Evolutionary conservation across 1,140 invertebrate genomes (phyloP), one percentile per base, ranked within the genome.

Genomic region (Diorhabda elongata): DNA sequence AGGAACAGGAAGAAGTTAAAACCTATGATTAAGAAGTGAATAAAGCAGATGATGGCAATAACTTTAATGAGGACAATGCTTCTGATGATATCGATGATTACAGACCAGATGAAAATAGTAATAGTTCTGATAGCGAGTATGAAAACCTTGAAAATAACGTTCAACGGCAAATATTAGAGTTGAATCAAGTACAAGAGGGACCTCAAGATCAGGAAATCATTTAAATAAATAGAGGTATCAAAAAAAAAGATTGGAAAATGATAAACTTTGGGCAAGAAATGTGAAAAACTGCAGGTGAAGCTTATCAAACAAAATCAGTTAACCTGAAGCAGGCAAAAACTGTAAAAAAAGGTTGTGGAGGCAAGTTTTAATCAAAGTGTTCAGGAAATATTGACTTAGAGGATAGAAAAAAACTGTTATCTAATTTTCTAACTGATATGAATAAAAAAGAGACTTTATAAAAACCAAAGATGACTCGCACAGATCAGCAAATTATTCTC

Each of bases 91-190:
- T 26, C 1, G 26, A 26, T 26, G 26, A 26, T 26, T 26, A 26
- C 26, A 26, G 26, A 26, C 26, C 26, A 26, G 26, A 26, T 26
- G 26, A 26, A 26, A 26, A 26, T 26, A 26, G 26, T 26, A 26
- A 26, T 26, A 26, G 26, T 26, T 26, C 26, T 26, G 26, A 26
- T 57, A 11, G 11, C 9, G 56, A 57, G 56, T n/a, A 57, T 57
- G 56, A 57, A 57, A 57, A 57, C 56, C 56, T 57, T 57, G 56
- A 57, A 57, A 57, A 57, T 57, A 57, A 57, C 56, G 56, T 57
- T 57, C 56, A 26, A 26, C 26, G 1, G 26, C 26, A 26, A 26
- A 26, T 26, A 26, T 26, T 26, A 26, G 26, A 26, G 26, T 26
- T 26, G 26, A 2, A 26, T 26, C 26, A 26, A 26, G 26, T 57